Evolutionary conservation across 2,888 invertebrate genomes (phyloP).

Genomic region (Operophtera brumata): DNA sequence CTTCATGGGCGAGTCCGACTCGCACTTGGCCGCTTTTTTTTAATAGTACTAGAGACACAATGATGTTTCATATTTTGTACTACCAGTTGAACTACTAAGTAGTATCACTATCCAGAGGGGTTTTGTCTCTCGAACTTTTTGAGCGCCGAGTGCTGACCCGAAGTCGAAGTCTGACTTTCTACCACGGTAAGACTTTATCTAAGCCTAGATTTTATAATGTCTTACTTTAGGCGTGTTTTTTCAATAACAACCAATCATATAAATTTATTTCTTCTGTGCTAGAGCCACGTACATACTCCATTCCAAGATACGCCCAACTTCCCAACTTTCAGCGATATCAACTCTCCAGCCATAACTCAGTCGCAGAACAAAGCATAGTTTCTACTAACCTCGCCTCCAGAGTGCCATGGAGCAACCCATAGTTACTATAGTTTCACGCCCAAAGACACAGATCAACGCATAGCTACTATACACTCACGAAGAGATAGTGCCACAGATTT

Average conservation of each 20-base stretch:
- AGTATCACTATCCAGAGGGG: too few relatives aligned
- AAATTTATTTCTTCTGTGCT: not conserved
- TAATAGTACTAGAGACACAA: too few relatives aligned
- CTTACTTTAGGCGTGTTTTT: not conserved
- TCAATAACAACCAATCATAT: not conserved
- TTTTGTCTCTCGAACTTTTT: too few relatives aligned
- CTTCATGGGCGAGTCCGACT: too few relatives aligned
- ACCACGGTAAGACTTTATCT: too few relatives aligned
- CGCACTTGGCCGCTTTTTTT: too few relatives aligned
- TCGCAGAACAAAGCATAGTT: conserved; percentile 11
- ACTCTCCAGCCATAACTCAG: conserved; percentile 22
- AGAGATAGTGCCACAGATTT: conserved; percentile 2
- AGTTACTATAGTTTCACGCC: not conserved
- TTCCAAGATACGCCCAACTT: conserved; percentile 23
- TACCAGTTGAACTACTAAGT: too few relatives aligned
- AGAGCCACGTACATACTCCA: conserved; percentile 11
- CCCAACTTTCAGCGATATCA: conserved; percentile 18
- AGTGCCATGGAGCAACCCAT: not conserved
- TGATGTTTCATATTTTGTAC: too few relatives aligned
- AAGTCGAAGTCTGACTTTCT: too few relatives aligned
- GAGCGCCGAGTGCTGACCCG: too few relatives aligned
- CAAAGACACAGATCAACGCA: not conserved
- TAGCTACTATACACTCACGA: not conserved
- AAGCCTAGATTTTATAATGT: not conserved
- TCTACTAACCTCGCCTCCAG: conserved; percentile 6